These are phyloP conservation scores for Helicoverpa armigera DNA, from an alignment of 1,140 invertebrate genomes.

Conservation along the genomic window DNA sequence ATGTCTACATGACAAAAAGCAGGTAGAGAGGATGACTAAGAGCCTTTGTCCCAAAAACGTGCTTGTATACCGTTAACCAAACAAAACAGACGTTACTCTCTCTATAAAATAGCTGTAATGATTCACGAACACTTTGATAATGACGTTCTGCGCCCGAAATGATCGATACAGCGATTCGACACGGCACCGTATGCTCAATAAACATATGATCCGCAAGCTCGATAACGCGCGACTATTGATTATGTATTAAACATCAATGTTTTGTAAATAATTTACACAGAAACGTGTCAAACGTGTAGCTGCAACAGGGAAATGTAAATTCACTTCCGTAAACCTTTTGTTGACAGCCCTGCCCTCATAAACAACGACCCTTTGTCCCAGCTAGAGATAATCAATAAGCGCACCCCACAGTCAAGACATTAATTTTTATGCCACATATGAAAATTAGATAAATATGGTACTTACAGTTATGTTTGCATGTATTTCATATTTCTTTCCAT, in stretches of 20 bases:
- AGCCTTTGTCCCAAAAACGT: slow-evolving; percentile 81
- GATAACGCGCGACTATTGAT: slow-evolving; percentile 34
- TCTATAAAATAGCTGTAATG: slow-evolving; percentile 73
- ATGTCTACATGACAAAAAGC: slow-evolving; percentile 72
- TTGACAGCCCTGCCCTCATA: slow-evolving; percentile 86
- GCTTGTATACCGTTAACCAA: slow-evolving; percentile 80
- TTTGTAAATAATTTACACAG: slow-evolving; percentile 51
- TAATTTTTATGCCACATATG: slow-evolving; percentile 25
- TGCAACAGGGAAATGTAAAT: slow-evolving; percentile 58
- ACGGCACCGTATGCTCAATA: slow-evolving; percentile 64
- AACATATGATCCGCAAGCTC: slow-evolving; percentile 44
- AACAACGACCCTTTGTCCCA: slow-evolving; percentile 85
- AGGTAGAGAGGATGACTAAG: slow-evolving; percentile 79
- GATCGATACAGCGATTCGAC: slow-evolving; percentile 77
- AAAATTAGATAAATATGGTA: slow-evolving; percentile 60
- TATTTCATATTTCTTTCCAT: slow-evolving; percentile 98
- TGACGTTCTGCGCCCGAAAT: slow-evolving; percentile 65
- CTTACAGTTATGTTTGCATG: slow-evolving; percentile 99
- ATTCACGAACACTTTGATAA: slow-evolving; percentile 57
- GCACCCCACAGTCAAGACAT: slow-evolving; percentile 50
- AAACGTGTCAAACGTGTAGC: slow-evolving; percentile 45
- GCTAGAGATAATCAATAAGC: slow-evolving; percentile 81
- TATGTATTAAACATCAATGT: slow-evolving; percentile 30
- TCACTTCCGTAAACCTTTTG: slow-evolving; percentile 83
- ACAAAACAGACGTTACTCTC: slow-evolving; percentile 76